These are phyloP conservation scores for Graphium colonna DNA, from an alignment of 2,888 invertebrate species.

Conservation along the genomic window DNA sequence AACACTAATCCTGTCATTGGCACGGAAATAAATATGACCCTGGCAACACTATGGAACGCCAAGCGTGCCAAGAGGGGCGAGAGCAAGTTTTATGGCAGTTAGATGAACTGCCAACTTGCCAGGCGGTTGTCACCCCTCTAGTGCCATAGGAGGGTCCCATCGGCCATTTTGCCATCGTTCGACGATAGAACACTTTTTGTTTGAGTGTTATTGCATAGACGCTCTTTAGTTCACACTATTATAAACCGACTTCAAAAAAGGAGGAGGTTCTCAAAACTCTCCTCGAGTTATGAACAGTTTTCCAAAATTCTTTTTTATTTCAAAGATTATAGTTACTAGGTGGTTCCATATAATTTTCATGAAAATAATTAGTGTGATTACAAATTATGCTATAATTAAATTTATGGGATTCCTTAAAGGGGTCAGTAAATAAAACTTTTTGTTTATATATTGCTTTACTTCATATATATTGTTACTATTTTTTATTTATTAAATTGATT, in stretches of 20 bases:
- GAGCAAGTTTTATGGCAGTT: constrained; percentile 13
- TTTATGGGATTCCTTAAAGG: too few species aligned
- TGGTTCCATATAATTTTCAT: background rate
- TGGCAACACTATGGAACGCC: background rate
- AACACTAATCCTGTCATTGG: background rate
- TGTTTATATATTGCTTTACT: background rate
- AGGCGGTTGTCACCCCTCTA: background rate
- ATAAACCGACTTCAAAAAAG: background rate
- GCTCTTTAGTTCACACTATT: background rate
- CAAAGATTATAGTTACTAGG: too few species aligned
- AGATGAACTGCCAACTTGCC: background rate
- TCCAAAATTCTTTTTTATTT: too few species aligned
- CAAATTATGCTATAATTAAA: too few species aligned
- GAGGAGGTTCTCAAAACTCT: background rate
- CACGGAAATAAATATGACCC: background rate
- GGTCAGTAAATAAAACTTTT: too few species aligned
- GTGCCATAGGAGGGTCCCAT: constrained; percentile 3
- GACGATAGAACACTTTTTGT: constrained; percentile 13
- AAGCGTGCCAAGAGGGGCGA: background rate
- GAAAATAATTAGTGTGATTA: too few species aligned
- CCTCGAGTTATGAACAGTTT: too few species aligned
- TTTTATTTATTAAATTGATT: background rate
- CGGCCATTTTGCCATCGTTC: constrained; percentile 3
- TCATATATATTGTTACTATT: background rate
- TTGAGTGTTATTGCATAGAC: background rate